These are phyloP conservation scores for Drosophila multiciliata DNA, from an alignment of 2,888 invertebrate genomes.

Conservation along the genomic window DNA sequence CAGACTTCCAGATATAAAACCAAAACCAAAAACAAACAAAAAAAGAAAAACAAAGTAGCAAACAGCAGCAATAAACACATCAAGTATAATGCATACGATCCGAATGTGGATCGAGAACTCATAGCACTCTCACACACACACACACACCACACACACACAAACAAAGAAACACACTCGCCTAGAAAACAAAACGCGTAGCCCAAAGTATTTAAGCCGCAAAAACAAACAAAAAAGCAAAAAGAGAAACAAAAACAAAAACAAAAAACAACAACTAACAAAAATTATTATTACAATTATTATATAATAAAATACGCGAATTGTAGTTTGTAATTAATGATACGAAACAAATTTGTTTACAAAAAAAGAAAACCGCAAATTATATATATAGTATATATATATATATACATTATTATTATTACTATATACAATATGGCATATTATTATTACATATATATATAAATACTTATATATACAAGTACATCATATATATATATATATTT, in stretches of 20 bases:
- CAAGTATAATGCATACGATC: conserved; percentile 28
- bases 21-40: no score
- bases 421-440: conserved; percentile 77
- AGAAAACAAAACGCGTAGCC: conserved; percentile 60
- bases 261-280: conserved; percentile 59
- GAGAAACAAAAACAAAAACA: conserved; percentile 38
- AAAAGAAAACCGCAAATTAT: conserved; percentile 65
- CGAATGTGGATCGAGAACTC: conserved; percentile 32
- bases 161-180: conserved; percentile 51
- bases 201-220: conserved; percentile 80
- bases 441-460: conserved; percentile 65
- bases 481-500: conserved; percentile 37
- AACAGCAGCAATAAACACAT: conserved; percentile 1
- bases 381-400: conserved; percentile 54
- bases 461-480: conserved; percentile 47
- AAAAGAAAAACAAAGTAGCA: background rate
- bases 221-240: conserved; percentile 51
- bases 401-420: conserved; percentile 74
- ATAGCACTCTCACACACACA: conserved; percentile 22
- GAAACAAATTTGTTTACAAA: conserved; percentile 79
- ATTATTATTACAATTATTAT: conserved; percentile 70
- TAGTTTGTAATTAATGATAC: conserved; percentile 75
- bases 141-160: conserved; percentile 19
- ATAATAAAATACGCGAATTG: conserved; percentile 71
- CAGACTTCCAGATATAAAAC: conserved; percentile 42